phyloP scores from a whole-genome alignment of 2,888 invertebrate genomes.

The Melanostoma mellinum region DNA sequence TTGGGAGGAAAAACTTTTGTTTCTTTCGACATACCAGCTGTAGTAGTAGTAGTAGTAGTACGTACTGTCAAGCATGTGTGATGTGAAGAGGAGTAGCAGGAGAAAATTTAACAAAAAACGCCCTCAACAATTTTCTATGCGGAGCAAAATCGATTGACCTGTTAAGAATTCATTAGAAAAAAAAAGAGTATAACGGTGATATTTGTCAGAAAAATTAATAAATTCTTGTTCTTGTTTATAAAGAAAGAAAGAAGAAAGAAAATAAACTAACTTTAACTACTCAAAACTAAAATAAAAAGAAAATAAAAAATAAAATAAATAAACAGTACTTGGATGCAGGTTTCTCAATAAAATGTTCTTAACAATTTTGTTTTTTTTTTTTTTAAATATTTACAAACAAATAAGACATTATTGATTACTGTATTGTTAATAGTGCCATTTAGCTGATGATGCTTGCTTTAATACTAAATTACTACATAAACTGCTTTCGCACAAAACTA shows the following conservation, averaged over 20 bases:
- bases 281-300: constrained; percentile 26
- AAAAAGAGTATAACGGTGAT: constrained; percentile 64
- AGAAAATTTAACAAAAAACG: constrained; percentile 63
- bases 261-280: constrained; percentile 23
- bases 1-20: constrained; percentile 47
- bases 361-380: constrained; percentile 25
- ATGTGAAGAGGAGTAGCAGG: constrained; percentile 72
- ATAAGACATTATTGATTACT: constrained; percentile 41
- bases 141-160: constrained; percentile 68
- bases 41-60: constrained; percentile 53
- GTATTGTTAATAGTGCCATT: constrained; percentile 34
- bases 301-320: constrained; percentile 15
- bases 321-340: constrained; percentile 55
- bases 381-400: constrained; percentile 65
- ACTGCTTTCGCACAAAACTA: constrained; percentile 63
- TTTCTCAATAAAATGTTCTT: constrained; percentile 30
- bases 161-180: constrained; percentile 73
- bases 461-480: constrained; percentile 38
- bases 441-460: constrained; percentile 49
- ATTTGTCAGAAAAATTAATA: constrained; percentile 64
- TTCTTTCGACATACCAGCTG: constrained; percentile 74
- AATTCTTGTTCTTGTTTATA: constrained; percentile 45
- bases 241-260: constrained; percentile 13
- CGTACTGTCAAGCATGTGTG: constrained; percentile 70
- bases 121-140: constrained; percentile 47